Evolutionary conservation across 2,888 invertebrate genomes (phyloP).

Genomic region (Acleris laterana): DNA sequence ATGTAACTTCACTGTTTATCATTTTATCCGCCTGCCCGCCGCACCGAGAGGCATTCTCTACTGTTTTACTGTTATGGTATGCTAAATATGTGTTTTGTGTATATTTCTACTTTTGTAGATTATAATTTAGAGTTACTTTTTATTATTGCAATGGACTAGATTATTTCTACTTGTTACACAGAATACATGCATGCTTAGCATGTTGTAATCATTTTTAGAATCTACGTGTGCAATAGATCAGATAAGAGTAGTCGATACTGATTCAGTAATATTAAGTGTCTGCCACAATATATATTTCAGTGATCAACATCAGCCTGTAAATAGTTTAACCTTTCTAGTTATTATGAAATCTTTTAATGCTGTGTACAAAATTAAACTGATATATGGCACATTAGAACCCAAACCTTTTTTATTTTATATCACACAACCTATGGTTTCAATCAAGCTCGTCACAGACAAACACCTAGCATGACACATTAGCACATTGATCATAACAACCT

Average conservation of each 20-base stretch:
- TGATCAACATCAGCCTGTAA: constrained; percentile 38
- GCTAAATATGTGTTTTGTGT: constrained; percentile 34
- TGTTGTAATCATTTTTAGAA: constrained; percentile 31
- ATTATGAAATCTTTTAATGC: constrained; percentile 32
- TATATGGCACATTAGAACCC: constrained; percentile 30
- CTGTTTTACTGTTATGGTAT: constrained; percentile 26
- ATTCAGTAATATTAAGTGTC: constrained; percentile 27
- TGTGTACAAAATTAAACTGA: constrained; percentile 32
- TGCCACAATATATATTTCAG: constrained; percentile 31
- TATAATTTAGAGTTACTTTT: constrained; percentile 33
- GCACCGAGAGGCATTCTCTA: constrained; percentile 25
- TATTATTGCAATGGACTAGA: constrained; percentile 29
- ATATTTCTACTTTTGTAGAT: constrained; percentile 40
- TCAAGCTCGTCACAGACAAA: no score
- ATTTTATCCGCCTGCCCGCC: constrained; percentile 37
- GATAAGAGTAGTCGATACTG: constrained; percentile 30
- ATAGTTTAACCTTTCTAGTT: constrained; percentile 34
- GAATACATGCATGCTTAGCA: constrained; percentile 33
- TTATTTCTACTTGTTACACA: constrained; percentile 36
- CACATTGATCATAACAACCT: no score
- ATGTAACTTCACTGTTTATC: constrained; percentile 21
- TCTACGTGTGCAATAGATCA: constrained; percentile 35
- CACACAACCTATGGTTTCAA: no score
- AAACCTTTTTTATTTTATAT: constrained; percentile 22
- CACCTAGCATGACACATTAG: no score